A percentile compares a stretch with the other conserved stretches of the same genome.
Conservation (phyloP, 1,140 invertebrate species). For the Drosophila azteca region DNA sequence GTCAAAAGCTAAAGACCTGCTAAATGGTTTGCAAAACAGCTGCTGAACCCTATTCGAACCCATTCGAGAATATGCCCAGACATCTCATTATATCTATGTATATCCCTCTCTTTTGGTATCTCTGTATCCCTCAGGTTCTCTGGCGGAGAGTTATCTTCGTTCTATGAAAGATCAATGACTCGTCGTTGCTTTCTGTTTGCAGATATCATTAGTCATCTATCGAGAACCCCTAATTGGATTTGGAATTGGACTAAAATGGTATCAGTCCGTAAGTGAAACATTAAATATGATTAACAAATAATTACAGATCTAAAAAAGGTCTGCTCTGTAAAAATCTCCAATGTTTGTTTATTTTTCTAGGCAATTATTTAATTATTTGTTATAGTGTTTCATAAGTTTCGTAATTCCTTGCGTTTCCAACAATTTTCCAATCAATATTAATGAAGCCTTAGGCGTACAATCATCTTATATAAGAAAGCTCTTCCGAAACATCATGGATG, state of each 20-base stretch:
- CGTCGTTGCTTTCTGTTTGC: constrained; percentile 37
- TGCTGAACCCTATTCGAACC: constrained; percentile 45
- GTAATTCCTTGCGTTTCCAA: constrained; percentile 14
- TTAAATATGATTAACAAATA: constrained; percentile 5
- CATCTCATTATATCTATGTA: neutral
- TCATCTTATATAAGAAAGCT: constrained; percentile 26
- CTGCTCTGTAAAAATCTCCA: neutral
- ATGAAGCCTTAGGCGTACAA: constrained; percentile 15
- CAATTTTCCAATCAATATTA: constrained; percentile 56
- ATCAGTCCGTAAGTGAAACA: constrained; percentile 10
- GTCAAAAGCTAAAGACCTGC: constrained; percentile 59
- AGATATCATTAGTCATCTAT: constrained; percentile 38
- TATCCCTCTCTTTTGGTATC: neutral
- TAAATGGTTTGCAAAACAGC: constrained; percentile 70
- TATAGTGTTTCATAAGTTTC: neutral
- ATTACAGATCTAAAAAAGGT: neutral
- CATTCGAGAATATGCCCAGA: constrained; percentile 20
- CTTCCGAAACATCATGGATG: constrained; percentile 17
- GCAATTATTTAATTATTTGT: constrained; percentile 27
- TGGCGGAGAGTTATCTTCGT: neutral
- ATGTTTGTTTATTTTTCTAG: neutral
- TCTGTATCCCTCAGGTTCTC: neutral
- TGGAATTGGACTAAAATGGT: constrained; percentile 12
- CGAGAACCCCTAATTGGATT: constrained; percentile 7
- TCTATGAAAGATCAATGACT: constrained; percentile 57